Base-by-base conservation (phyloP, 2,797 vertebrate species). In the Onychomys torridus region DNA sequence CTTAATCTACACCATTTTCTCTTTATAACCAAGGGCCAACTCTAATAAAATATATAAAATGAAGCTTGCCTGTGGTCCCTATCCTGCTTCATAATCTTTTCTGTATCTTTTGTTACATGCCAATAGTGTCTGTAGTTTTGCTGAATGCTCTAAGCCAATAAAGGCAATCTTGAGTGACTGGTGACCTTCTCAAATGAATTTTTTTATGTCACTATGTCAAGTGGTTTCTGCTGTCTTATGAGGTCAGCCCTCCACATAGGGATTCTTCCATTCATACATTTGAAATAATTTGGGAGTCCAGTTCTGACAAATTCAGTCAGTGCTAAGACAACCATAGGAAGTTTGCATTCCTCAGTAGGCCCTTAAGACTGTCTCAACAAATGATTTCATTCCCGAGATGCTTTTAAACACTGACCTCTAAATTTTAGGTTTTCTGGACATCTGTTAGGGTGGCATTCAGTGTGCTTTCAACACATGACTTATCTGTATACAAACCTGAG, bases 401-500 rank as follows among this genome's bases (percentile, higher is more conserved):
- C 37, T 69, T 88, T 88, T 88, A 86, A 84, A 96, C 27, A 92
- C 93, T 82, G 40, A 77, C 57, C 90, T 96, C 96, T 65, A 25
- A 65, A 49, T 17, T 95, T 96, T n/a, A 57, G 23, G 16, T 43
- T 97, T 91, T 76, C 37, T 93, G 67, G 93, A 73, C 75, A 94
- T 97, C 95, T 97, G 90, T 96, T 97, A 96, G 52, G 77, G 69
- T 93, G 93, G 65, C 92, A 59, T 75, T 83, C 84, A 29, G 78
- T 90, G 65, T 0, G 0, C 90, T 96, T 94, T 2, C 10, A 90
- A 94, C 85, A 97, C 92, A 95, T 96, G 95, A 97, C 95, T 94
- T 93, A 63, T 91, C 83, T 95, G 57, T 92, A 37, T 1, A 95
- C 93, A 98, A 97, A 98, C 95, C 79, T 89, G 91, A 97, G 87